phyloP scores from a whole-genome alignment of 2,113 vertebrate species.

The Hippocampus mohnikei region DNA sequence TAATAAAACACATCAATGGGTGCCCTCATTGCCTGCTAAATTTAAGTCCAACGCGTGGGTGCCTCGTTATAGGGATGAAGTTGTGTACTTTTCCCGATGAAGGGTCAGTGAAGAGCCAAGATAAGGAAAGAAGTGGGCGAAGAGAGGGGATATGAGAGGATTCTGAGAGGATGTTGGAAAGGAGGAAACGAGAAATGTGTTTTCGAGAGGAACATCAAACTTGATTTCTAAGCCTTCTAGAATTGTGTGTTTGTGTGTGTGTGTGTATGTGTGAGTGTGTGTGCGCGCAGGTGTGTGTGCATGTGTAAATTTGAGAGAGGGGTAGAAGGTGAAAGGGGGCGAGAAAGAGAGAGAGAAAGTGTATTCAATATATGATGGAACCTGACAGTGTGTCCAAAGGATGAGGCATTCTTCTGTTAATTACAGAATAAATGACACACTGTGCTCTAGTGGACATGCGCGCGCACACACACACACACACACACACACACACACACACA shows the following conservation, averaged over 20 bases:
- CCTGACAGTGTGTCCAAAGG: constrained; percentile 46
- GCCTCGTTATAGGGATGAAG: constrained; percentile 6
- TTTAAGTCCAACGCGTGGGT: constrained; percentile 9
- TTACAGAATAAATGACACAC: constrained; percentile 69
- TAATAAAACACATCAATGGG: background rate
- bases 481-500: constrained; percentile 27
- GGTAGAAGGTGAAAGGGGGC: no score
- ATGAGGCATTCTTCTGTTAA: constrained; percentile 64
- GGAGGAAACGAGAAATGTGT: constrained; percentile 24
- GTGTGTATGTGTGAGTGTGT: background rate
- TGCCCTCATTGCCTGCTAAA: constrained; percentile 15
- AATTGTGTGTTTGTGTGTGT: background rate
- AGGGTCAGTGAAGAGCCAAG: constrained; percentile 8
- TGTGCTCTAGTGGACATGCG: constrained; percentile 50
- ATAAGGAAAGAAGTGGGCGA: constrained; percentile 9
- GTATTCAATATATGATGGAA: constrained; percentile 28
- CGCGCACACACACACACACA: constrained; percentile 42
- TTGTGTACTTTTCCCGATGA: constrained; percentile 16
- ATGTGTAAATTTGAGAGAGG: background rate
- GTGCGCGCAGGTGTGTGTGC: background rate
- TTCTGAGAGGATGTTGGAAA: background rate
- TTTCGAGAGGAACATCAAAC: constrained; percentile 13
- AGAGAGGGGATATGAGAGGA: constrained; percentile 2
- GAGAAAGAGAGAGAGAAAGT: background rate
- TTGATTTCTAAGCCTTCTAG: constrained; percentile 18